A percentile compares a stretch with the other conserved stretches of the same genome.
Conservation (phyloP, 2,888 invertebrate species). For the Choristoneura rosaceana region DNA sequence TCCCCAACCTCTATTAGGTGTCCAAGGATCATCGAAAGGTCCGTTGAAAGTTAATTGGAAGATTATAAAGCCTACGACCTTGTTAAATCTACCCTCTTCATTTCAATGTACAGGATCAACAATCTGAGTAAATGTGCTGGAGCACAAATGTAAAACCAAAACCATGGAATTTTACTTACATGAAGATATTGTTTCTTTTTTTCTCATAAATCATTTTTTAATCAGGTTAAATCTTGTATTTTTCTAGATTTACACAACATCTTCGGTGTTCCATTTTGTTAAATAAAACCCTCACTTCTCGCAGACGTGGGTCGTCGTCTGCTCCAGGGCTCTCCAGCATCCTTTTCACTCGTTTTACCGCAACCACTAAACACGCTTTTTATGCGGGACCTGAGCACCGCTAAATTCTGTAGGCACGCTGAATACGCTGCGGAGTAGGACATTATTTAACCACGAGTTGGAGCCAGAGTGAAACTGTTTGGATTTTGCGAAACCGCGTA, state of each 20-base stretch:
- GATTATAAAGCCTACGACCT: too few relatives aligned
- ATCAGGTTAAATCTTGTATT: neutral
- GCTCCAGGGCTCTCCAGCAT: slow-evolving; percentile 37
- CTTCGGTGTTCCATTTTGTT: neutral
- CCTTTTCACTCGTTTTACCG: slow-evolving; percentile 34
- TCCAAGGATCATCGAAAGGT: too few relatives aligned
- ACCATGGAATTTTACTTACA: too few relatives aligned
- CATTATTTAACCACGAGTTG: slow-evolving; percentile 7
- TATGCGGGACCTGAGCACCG: slow-evolving; percentile 4
- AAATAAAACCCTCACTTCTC: slow-evolving; percentile 4
- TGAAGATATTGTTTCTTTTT: too few relatives aligned
- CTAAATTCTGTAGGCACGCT: slow-evolving; percentile 15
- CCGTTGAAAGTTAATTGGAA: too few relatives aligned
- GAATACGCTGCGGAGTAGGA: slow-evolving; percentile 12
- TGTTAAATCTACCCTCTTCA: too few relatives aligned
- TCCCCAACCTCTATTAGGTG: too few relatives aligned
- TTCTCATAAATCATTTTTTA: too few relatives aligned
- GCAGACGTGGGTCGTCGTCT: slow-evolving; percentile 28
- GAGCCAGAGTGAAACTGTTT: neutral
- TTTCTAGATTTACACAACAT: neutral
- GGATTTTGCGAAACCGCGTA: neutral
- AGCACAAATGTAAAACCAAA: too few relatives aligned
- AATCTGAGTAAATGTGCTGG: too few relatives aligned
- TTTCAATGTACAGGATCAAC: too few relatives aligned
- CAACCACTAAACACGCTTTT: slow-evolving; percentile 27